Evolutionary conservation across 2,888 invertebrate species (phyloP).

Genomic region (Bruchidius siliquastri): DNA sequence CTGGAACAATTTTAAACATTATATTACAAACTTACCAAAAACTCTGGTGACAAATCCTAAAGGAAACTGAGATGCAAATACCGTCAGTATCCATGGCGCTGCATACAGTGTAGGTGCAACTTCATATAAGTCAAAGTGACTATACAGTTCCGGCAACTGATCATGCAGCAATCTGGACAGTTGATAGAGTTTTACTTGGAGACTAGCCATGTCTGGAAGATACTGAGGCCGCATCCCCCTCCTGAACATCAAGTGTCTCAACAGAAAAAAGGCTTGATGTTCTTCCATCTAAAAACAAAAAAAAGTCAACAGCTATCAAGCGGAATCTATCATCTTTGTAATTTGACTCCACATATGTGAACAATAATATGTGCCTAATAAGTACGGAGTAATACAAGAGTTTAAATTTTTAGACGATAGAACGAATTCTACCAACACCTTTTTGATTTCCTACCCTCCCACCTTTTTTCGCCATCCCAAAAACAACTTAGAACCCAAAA

Average conservation of each 20-base stretch:
- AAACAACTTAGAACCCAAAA: too few species aligned
- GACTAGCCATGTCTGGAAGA: conserved; percentile 89
- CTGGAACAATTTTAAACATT: too few species aligned
- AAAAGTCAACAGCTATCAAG: background rate
- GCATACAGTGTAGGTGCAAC: conserved; percentile 93
- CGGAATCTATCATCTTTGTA: background rate
- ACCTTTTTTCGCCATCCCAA: too few species aligned
- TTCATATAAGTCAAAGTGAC: conserved; percentile 82
- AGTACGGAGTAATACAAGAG: too few species aligned
- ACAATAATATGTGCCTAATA: too few species aligned
- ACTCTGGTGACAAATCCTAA: conserved; percentile 92
- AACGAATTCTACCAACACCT: too few species aligned
- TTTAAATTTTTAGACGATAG: too few species aligned
- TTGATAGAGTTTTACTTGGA: conserved; percentile 88
- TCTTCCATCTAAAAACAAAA: conserved; percentile 76
- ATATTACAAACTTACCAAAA: conserved; percentile 59
- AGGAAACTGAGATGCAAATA: conserved; percentile 95
- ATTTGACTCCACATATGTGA: too few species aligned
- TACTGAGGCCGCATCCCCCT: conserved; percentile 85
- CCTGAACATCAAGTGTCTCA: conserved; percentile 88
- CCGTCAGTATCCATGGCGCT: conserved; percentile 93
- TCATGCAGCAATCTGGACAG: conserved; percentile 88
- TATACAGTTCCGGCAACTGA: conserved; percentile 77
- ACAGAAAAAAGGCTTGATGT: conserved; percentile 78
- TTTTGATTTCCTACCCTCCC: too few species aligned